Base-by-base conservation (phyloP, 2,797 vertebrate genomes). In the Myiotriccus ornatus region DNA sequence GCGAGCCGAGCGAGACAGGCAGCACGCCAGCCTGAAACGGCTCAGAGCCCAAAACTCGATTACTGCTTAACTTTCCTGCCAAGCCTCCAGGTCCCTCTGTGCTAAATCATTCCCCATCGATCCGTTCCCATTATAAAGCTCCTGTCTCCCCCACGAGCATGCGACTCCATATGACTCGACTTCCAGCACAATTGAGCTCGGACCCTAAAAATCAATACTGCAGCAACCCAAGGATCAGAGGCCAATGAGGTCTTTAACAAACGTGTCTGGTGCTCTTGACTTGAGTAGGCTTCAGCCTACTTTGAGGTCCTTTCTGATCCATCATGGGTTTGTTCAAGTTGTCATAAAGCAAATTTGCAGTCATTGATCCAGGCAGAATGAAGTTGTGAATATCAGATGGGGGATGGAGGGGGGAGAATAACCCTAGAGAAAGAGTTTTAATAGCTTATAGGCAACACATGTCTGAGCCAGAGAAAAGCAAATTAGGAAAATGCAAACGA, bases 221-320 rank as follows among this genome's bases (percentile, higher is more conserved):
- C 98, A 97, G 98, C 98, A 98, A 98, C 98, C 98, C 98, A 96
- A 87, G 97, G 98, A 98, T 98, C 98, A 98, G 94, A 97, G 98
- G 98, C 99, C 98, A 98, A 98, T 97, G 97, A 98, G 98, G 98
- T 98, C 98, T 98, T 98, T 98, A 99, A 98, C 98, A 98, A 99
- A 98, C 98, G 98, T 98, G 98, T 98, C 98, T 98, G 97, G 96
- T 98, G 98, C 98, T 98, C 96, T 96, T 97, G 97, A 97, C 95
- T 97, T 97, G 95, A 98, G 98, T 96, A 97, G 95, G 97, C 96
- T 96, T 97, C 95, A 96, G 97, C 95, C 94, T 93, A 95, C 96
- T 96, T 97, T 92, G 94, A 94, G 96, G 95, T 95, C 96, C 93
- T 95, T 96, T 96, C 96, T 96, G 97, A 98, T 98, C 97, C 96